Conservation (phyloP, 2,113 vertebrate genomes). For the Hepsetus odoe region DNA sequence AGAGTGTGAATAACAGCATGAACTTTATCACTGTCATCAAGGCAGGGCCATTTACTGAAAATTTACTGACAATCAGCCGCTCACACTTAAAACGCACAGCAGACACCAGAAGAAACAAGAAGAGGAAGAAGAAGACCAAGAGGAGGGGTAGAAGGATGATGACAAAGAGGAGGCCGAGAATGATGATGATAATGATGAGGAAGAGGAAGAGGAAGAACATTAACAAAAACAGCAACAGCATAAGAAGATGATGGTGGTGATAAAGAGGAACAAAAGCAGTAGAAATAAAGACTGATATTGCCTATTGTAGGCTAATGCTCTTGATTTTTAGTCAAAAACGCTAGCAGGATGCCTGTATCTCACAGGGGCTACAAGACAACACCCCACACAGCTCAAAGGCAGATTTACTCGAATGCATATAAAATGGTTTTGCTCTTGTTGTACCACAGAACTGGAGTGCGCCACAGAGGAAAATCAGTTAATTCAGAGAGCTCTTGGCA, state of each 20-base stretch:
- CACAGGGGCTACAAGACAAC: not conserved
- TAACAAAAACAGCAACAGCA: not conserved
- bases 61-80: not conserved
- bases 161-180: not conserved
- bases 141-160: not conserved
- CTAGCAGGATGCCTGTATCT: not conserved
- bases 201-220: not conserved
- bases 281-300: no score
- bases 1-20: conserved; percentile 44
- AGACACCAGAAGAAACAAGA: not conserved
- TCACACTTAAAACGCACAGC: conserved; percentile 55
- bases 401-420: not conserved
- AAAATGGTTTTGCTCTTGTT: not conserved
- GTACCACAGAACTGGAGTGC: not conserved
- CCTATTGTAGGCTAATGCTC: not conserved
- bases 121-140: not conserved
- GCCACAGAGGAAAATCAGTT: not conserved
- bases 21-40: not conserved
- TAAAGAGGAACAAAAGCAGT: not conserved
- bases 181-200: not conserved
- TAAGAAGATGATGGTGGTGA: not conserved
- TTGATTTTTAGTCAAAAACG: not conserved
- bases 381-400: not conserved
- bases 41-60: not conserved
- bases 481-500: not conserved